Percentiles rank a stretch among this genome's conserved stretches.
Conservation (phyloP, 2,888 invertebrate species). For the Clitarchus hookeri region DNA sequence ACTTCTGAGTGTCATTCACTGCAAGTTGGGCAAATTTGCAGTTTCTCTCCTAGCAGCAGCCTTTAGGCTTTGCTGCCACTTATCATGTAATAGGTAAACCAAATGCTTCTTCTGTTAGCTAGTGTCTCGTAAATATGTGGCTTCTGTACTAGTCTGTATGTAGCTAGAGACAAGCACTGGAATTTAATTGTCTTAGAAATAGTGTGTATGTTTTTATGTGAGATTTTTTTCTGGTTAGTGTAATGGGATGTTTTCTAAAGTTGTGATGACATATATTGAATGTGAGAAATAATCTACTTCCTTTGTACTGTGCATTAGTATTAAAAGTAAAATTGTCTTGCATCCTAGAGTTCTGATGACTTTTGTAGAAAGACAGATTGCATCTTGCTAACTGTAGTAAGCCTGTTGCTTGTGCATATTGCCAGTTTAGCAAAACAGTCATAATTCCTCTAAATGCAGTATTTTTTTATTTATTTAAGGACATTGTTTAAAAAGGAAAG, state of each 20-base stretch:
- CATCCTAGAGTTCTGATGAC: neutral
- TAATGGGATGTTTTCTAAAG: neutral
- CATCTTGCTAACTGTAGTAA: neutral
- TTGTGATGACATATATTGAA: neutral
- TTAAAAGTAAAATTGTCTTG: neutral
- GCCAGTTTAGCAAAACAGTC: no score
- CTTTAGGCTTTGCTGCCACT: slow-evolving; percentile 72
- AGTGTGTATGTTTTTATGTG: neutral
- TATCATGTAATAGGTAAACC: slow-evolving; percentile 67
- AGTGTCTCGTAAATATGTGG: neutral
- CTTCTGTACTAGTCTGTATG: neutral
- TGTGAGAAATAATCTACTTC: no score
- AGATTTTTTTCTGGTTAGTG: neutral
- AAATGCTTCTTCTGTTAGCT: neutral
- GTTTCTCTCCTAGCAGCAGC: slow-evolving; percentile 72
- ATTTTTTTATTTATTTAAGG: no score
- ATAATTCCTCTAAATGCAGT: no score
- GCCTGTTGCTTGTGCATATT: neutral
- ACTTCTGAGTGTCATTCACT: slow-evolving; percentile 38
- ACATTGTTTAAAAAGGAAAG: no score
- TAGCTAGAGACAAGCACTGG: neutral
- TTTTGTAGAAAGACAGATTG: neutral
- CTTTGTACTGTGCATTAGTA: no score
- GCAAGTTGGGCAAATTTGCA: slow-evolving; percentile 70
- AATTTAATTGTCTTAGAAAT: neutral